Conservation (phyloP, 1,140 invertebrate genomes). For the Adelges cooleyi region DNA sequence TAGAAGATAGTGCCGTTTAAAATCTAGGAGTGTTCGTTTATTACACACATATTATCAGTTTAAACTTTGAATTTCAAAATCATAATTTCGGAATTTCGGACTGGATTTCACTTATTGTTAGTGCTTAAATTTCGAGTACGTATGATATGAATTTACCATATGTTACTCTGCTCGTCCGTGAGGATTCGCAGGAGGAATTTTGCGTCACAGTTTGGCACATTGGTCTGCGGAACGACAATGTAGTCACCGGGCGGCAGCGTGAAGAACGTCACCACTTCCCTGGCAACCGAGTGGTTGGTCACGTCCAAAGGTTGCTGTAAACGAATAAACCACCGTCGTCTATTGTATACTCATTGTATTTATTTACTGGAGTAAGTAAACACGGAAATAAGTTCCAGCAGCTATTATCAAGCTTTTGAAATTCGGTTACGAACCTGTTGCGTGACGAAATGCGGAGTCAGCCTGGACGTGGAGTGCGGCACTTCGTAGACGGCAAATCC, state of each 20-base stretch:
- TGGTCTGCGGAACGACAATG: slow-evolving; percentile 64
- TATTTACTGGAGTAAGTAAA: too few species aligned
- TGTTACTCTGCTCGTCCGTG: slow-evolving; percentile 59
- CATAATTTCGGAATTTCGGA: too few species aligned
- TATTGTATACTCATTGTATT: background rate
- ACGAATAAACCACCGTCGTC: background rate
- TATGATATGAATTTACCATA: too few species aligned
- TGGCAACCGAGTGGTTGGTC: slow-evolving; percentile 51
- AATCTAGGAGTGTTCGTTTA: too few species aligned
- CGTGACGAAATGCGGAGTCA: slow-evolving; percentile 49
- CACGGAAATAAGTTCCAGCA: too few species aligned
- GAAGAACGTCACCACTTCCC: slow-evolving; percentile 63
- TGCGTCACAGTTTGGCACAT: slow-evolving; percentile 52
- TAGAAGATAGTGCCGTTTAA: too few species aligned
- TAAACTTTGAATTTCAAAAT: too few species aligned
- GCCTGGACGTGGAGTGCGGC: slow-evolving; percentile 47
- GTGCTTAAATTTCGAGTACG: too few species aligned
- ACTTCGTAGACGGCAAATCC: slow-evolving; percentile 62
- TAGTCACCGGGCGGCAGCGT: slow-evolving; percentile 63
- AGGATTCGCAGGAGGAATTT: slow-evolving; percentile 59
- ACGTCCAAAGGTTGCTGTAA: slow-evolving; percentile 54
- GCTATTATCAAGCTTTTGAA: background rate
- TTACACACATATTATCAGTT: too few species aligned
- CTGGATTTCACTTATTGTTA: too few species aligned
- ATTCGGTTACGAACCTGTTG: slow-evolving; percentile 43